Base-by-base conservation (phyloP, 2,797 vertebrate genomes). In the Coregonus ussuriensis region DNA sequence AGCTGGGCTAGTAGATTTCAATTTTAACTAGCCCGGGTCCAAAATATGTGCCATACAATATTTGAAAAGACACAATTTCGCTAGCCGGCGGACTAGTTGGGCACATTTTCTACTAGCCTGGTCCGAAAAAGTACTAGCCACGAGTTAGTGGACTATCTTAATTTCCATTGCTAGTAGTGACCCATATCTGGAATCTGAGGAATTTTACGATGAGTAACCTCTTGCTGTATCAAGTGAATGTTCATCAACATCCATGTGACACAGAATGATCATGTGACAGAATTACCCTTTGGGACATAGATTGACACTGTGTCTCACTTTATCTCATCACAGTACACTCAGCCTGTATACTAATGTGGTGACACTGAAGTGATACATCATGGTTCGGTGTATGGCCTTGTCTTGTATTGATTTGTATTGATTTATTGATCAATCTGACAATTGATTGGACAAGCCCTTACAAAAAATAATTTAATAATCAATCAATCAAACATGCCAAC, bases 181-280 rank as follows among this genome's bases (percentile, higher is more conserved):
- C 21, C 4, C 53, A 37, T 62, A 62, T 54, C 31, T 18, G 54
- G 66, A 70, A 73, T 79, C 52, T 0, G 33, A 77, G 75, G 59
- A 68, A 56, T 77, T 77, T 51, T 78, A 13, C 71, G 41, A 37
- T 75, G 41, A 6, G 72, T 74, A 66, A 81, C 54, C 56, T 65
- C 14, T 59, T 47, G 41, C 11, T 47, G 9, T 13, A 13, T 13
- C 35, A 15, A 68, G 66, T 33, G 66, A 1, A 16, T 68, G 13
- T 33, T 15, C 66, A 31, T 16, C 33, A 68, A 33, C 31, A 31
- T 33, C 14, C 33, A 33, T 68, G 15, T 47, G 41, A 47, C 41
- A 13, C 41, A 47, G 41, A 47, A 47, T 47, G 41, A 47, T 2
- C 9, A 47, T 11, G 33, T 69, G 35, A 70, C 14, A 68, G 66